Conservation (phyloP, 2,888 invertebrate genomes). For the Mesodorylaimus sp. region DNA sequence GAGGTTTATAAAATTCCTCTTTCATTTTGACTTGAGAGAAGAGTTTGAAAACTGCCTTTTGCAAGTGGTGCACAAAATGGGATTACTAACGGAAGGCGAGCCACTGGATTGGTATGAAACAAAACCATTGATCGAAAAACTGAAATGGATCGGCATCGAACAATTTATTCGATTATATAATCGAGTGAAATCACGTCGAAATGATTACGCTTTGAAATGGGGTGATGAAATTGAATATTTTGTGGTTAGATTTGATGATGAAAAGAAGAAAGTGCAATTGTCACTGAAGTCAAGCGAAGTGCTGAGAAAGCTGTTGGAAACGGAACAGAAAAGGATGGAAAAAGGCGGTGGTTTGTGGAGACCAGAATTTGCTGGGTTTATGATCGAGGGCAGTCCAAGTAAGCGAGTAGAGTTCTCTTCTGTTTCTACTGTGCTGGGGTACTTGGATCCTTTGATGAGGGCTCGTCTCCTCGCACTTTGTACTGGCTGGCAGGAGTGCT, state of each 20-base stretch:
- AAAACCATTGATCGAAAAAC: conserved; percentile 65
- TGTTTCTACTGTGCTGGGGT: too few relatives aligned
- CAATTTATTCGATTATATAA: conserved; percentile 84
- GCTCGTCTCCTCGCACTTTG: too few relatives aligned
- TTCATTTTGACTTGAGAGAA: too few relatives aligned
- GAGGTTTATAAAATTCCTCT: too few relatives aligned
- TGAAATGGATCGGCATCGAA: conserved; percentile 69
- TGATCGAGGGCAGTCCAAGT: conserved; percentile 89
- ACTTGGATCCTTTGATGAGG: too few relatives aligned
- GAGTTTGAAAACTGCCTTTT: too few relatives aligned
- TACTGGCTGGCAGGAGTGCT: too few relatives aligned
- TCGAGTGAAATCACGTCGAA: conserved; percentile 64
- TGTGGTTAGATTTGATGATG: conserved; percentile 73
- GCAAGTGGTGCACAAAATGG: too few relatives aligned
- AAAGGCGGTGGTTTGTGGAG: conserved; percentile 61
- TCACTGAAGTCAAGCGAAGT: conserved; percentile 59
- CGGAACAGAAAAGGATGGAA: neutral
- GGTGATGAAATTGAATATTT: conserved; percentile 93
- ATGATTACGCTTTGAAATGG: conserved; percentile 65
- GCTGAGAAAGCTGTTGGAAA: neutral
- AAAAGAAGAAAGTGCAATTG: conserved; percentile 56
- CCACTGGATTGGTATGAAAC: conserved; percentile 87
- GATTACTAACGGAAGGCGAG: conserved; percentile 71
- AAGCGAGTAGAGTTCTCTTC: too few relatives aligned
- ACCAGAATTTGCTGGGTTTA: conserved; percentile 86